phyloP scores from a whole-genome alignment of 2,797 vertebrate genomes.

The Vultur gryphus region DNA sequence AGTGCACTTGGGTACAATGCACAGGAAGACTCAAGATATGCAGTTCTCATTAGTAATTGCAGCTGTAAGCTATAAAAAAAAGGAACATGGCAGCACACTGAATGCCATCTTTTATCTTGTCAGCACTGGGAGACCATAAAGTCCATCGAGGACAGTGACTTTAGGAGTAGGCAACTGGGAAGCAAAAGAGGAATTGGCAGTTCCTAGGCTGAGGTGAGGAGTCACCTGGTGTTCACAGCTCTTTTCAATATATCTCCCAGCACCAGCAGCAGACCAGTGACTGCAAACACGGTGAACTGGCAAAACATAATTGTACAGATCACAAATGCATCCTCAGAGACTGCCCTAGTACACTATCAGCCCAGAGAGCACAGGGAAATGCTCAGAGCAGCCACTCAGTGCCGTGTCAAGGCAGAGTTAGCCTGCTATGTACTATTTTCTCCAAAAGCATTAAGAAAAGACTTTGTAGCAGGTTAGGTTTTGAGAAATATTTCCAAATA shows the following conservation, averaged over 20 bases:
- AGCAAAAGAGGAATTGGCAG: not conserved
- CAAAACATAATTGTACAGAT: not conserved
- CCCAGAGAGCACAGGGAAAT: not conserved
- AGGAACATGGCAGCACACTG: not conserved
- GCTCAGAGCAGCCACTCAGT: not conserved
- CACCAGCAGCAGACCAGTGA: not conserved
- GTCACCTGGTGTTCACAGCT: not conserved
- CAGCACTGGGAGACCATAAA: not conserved
- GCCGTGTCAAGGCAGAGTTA: not conserved
- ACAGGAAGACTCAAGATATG: fast-evolving
- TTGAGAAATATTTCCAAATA: not conserved
- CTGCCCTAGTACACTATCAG: not conserved
- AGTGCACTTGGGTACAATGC: not conserved
- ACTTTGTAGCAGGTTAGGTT: not conserved
- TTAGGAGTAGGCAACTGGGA: not conserved
- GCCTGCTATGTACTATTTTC: not conserved
- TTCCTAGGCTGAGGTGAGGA: not conserved
- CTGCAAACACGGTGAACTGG: not conserved
- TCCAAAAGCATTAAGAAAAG: not conserved
- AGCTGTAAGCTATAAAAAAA: not conserved
- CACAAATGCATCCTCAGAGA: not conserved
- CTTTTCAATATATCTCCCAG: not conserved
- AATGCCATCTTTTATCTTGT: not conserved
- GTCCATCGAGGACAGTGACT: not conserved
- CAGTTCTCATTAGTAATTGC: not conserved